Base-by-base conservation (phyloP, 1,140 invertebrate species). In the Polypedilum vanderplanki region DNA sequence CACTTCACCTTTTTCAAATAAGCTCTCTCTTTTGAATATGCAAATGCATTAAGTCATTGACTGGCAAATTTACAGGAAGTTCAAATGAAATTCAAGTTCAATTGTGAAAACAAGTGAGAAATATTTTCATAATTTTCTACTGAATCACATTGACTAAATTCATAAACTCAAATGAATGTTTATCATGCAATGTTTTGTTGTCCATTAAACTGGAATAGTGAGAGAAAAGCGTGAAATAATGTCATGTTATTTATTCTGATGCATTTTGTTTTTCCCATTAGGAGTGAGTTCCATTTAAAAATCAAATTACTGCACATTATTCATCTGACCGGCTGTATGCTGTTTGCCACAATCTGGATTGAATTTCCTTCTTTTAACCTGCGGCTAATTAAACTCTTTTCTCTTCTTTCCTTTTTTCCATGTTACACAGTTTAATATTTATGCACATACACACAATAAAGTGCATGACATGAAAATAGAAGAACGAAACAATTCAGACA, bases 141-240 rank as follows among this genome's bases (percentile, higher is more conserved):
- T n/a, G n/a, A n/a, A n/a, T n/a, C n/a, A n/a, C n/a, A n/a, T n/a
- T n/a, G n/a, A n/a, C n/a, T n/a, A n/a, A n/a, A n/a, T n/a, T n/a
- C 9, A 46, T 46, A 46, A 46, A 46, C n/a, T 7, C 4, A 46
- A 46, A 46, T 46, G 41, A 46, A 46, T 10, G 9, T 46, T 46
- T 46, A 46, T 46, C 41, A 46, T 46, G 41, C 41, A 46, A 46
- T 46, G 41, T 46, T 46, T 15, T 46, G 41, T 46, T 46, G 41
- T 46, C 41, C 41, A 46, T 46, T 46, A 46, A 46, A 46, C n/a
- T n/a, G n/a, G n/a, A n/a, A n/a, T n/a, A n/a, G n/a, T n/a, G n/a
- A n/a, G n/a, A n/a, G 15, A 8, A 46, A 46, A 46, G 41, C 41
- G 41, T 46, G 41, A 46, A 46, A 46, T 46, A 46, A 10, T 46